These are phyloP conservation scores for Drosophila hamatofila DNA, from an alignment of 2,888 invertebrate species.

Conservation along the genomic window DNA sequence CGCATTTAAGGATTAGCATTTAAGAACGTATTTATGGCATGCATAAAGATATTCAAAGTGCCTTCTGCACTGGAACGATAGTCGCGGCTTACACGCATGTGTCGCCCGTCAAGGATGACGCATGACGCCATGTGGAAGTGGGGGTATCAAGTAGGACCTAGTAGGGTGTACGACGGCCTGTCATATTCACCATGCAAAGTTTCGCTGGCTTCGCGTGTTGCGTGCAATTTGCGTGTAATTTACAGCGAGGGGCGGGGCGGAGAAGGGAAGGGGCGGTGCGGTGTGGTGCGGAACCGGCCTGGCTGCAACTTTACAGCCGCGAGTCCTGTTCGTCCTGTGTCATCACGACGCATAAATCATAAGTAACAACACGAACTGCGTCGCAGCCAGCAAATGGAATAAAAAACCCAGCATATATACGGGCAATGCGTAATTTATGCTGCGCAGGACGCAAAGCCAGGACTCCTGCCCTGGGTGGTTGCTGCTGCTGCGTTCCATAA, in stretches of 20 bases:
- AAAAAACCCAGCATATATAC: slow-evolving; percentile 32
- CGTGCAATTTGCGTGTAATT: slow-evolving; percentile 81
- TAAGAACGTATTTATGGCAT: slow-evolving; percentile 63
- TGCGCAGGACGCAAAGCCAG: slow-evolving; percentile 64
- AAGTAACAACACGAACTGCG: slow-evolving; percentile 74
- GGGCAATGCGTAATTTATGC: slow-evolving; percentile 77
- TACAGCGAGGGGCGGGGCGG: slow-evolving; percentile 12
- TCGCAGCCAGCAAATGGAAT: slow-evolving; percentile 47
- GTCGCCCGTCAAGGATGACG: slow-evolving; percentile 67
- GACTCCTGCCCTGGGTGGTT: slow-evolving; percentile 52
- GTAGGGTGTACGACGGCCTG: slow-evolving; percentile 28
- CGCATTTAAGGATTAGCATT: slow-evolving; percentile 68
- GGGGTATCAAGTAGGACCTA: not conserved
- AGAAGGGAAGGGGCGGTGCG: not conserved
- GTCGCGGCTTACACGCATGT: slow-evolving; percentile 67
- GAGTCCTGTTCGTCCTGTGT: slow-evolving; percentile 59
- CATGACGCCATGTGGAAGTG: slow-evolving; percentile 53
- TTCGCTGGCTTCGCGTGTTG: slow-evolving; percentile 71
- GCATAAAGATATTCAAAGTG: slow-evolving; percentile 70
- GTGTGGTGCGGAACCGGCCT: not conserved
- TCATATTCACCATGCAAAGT: slow-evolving; percentile 70
- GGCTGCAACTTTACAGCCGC: slow-evolving; percentile 55
- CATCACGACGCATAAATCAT: slow-evolving; percentile 80
- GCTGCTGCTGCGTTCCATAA: slow-evolving; percentile 50
- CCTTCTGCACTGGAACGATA: slow-evolving; percentile 19